Evolutionary conservation across 2,888 invertebrate species (phyloP).

Genomic region (Vesta saturnalis): DNA sequence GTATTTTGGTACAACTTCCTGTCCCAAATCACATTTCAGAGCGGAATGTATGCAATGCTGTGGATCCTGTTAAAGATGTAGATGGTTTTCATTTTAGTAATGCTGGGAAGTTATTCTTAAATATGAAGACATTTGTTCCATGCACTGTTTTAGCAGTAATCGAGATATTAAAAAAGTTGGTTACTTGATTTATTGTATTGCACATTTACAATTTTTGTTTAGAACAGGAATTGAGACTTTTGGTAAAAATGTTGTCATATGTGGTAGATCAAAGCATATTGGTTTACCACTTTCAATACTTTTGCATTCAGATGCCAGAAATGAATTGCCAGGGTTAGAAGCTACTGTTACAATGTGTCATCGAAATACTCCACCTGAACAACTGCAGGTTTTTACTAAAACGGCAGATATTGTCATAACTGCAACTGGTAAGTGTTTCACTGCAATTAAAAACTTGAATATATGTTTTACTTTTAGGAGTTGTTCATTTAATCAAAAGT

Average conservation of each 20-base stretch:
- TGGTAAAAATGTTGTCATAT: slow-evolving; percentile 88
- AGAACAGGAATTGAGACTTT: slow-evolving; percentile 77
- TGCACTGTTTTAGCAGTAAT: slow-evolving; percentile 83
- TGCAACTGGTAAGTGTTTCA: slow-evolving; percentile 78
- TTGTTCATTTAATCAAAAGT: slow-evolving; percentile 78
- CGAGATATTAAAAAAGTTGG: slow-evolving; percentile 71
- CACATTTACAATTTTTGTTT: slow-evolving; percentile 24
- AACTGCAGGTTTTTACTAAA: slow-evolving; percentile 74
- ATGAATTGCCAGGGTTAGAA: slow-evolving; percentile 77
- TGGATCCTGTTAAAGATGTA: slow-evolving; percentile 85
- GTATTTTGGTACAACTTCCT: slow-evolving; percentile 86
- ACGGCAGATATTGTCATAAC: slow-evolving; percentile 82
- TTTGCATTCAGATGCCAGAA: slow-evolving; percentile 80
- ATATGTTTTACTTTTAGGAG: slow-evolving; percentile 64
- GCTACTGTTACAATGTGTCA: slow-evolving; percentile 93
- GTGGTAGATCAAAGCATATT: slow-evolving; percentile 92
- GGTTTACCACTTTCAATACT: slow-evolving; percentile 90
- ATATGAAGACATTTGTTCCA: slow-evolving; percentile 79
- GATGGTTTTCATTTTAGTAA: slow-evolving; percentile 90
- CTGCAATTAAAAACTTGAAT: slow-evolving; percentile 37
- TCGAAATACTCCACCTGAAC: slow-evolving; percentile 82
- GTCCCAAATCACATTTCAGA: slow-evolving; percentile 82
- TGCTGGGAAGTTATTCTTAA: slow-evolving; percentile 79
- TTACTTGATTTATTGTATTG: not conserved
- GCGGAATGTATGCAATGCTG: slow-evolving; percentile 80